Evolutionary conservation across 2,797 vertebrate species (phyloP).

Genomic region (Muraenolepis orangiensis): DNA sequence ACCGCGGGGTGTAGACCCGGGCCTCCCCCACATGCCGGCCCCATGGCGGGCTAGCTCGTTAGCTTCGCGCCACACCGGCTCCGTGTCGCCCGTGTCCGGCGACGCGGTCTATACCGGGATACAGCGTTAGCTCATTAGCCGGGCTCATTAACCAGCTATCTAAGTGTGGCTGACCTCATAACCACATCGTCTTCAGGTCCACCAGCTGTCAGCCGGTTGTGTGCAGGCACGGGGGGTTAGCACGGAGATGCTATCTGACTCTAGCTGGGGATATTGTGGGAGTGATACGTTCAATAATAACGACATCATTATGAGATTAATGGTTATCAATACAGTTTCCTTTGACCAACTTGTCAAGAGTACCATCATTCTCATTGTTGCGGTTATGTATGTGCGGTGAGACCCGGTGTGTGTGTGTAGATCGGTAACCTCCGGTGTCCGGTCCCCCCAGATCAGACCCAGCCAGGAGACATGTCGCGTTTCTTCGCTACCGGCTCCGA

Average conservation of each 20-base stretch:
- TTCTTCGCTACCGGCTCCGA: slow-evolving; percentile 93
- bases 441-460: background rate
- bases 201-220: background rate
- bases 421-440: background rate
- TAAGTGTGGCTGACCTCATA: too few species aligned
- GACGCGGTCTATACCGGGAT: background rate
- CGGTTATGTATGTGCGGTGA: too few species aligned
- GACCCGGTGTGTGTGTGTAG: background rate
- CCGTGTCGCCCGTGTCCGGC: background rate
- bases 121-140: too few species aligned
- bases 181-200: background rate
- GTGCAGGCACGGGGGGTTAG: background rate
- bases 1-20: too few species aligned
- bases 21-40: background rate
- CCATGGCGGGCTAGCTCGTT: background rate
- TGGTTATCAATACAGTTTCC: too few species aligned
- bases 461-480: slow-evolving; percentile 78
- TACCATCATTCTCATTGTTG: too few species aligned
- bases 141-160: too few species aligned
- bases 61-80: background rate
- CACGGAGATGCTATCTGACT: background rate
- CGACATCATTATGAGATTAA: too few species aligned
- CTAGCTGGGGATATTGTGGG: too few species aligned
- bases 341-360: too few species aligned
- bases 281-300: too few species aligned